Evolutionary conservation across 2,888 invertebrate species (phyloP).

Genomic region (Orgyia antiqua): DNA sequence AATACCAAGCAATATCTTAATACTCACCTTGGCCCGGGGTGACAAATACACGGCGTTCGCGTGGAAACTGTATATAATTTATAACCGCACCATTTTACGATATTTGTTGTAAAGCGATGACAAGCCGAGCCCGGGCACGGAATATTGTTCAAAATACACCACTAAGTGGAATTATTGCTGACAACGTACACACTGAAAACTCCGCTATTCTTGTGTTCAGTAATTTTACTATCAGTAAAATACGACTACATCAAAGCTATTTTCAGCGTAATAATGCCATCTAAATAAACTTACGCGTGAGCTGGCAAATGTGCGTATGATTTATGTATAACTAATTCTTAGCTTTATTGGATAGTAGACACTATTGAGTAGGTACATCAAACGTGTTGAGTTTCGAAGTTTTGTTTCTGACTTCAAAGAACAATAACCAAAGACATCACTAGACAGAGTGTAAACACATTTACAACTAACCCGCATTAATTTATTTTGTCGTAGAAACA

Average conservation of each 20-base stretch:
- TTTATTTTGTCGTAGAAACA: slow-evolving; percentile 68
- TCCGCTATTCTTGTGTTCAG: slow-evolving; percentile 33
- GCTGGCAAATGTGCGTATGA: slow-evolving; percentile 43
- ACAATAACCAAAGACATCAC: slow-evolving; percentile 51
- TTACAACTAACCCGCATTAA: slow-evolving; percentile 60
- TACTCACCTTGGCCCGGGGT: slow-evolving; percentile 56
- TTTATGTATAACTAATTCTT: too few species aligned
- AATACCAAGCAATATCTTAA: slow-evolving; percentile 75
- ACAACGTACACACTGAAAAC: slow-evolving; percentile 37
- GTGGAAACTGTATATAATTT: slow-evolving; percentile 72
- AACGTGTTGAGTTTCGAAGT: too few species aligned
- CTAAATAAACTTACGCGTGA: slow-evolving; percentile 39
- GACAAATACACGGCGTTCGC: slow-evolving; percentile 69
- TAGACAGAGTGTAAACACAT: slow-evolving; percentile 52
- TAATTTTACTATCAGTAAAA: slow-evolving; percentile 32
- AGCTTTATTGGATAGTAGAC: too few species aligned
- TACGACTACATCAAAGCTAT: slow-evolving; percentile 49
- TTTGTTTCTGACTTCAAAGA: slow-evolving; percentile 65
- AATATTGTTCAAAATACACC: slow-evolving; percentile 39
- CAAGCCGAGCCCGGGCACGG: slow-evolving; percentile 41
- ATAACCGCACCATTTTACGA: slow-evolving; percentile 60
- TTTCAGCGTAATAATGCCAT: slow-evolving; percentile 37
- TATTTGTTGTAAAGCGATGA: slow-evolving; percentile 52
- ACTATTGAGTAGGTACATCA: too few species aligned
- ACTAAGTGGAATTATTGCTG: slow-evolving; percentile 59